Evolutionary conservation across 1,140 invertebrate species (phyloP).

Genomic region (Drosophila athabasca): DNA sequence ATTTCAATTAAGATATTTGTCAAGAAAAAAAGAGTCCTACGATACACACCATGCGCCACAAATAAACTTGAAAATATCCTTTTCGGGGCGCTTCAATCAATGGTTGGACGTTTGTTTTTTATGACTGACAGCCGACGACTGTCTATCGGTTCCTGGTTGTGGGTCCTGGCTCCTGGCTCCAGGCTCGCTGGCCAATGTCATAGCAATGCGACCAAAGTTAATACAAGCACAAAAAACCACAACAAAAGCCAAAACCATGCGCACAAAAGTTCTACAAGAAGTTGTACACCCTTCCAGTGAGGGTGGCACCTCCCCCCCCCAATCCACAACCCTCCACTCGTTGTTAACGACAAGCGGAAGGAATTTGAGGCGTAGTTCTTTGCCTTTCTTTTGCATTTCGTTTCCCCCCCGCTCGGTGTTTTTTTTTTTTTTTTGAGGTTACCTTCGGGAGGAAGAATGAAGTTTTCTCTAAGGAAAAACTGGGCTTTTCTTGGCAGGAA

Average conservation of each 20-base stretch:
- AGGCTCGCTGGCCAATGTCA: constrained; percentile 72
- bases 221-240: constrained; percentile 73
- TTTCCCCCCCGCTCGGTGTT: constrained; percentile 1
- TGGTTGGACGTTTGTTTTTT: constrained; percentile 60
- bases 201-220: constrained; percentile 78
- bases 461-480: constrained; percentile 46
- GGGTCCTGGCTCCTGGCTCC: constrained; percentile 2
- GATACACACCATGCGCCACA: constrained; percentile 51
- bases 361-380: constrained; percentile 65
- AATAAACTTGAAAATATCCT: constrained; percentile 2
- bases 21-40: constrained; percentile 13
- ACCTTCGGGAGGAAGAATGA: constrained; percentile 26
- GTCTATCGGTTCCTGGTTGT: constrained; percentile 40
- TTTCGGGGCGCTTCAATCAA: constrained; percentile 32
- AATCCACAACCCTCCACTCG: constrained; percentile 6
- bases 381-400: constrained; percentile 18
- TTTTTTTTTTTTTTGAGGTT: constrained; percentile 65
- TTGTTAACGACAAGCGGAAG: constrained; percentile 63
- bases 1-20: constrained; percentile 5
- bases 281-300: constrained; percentile 41
- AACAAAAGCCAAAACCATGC: constrained; percentile 77
- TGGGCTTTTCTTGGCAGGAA: constrained; percentile 37
- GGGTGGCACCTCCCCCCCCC: constrained; percentile 18
- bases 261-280: constrained; percentile 71
- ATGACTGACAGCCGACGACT: constrained; percentile 72